Evolutionary conservation across 1,140 invertebrate species (phyloP).

Genomic region (Trichonephila clavipes): DNA sequence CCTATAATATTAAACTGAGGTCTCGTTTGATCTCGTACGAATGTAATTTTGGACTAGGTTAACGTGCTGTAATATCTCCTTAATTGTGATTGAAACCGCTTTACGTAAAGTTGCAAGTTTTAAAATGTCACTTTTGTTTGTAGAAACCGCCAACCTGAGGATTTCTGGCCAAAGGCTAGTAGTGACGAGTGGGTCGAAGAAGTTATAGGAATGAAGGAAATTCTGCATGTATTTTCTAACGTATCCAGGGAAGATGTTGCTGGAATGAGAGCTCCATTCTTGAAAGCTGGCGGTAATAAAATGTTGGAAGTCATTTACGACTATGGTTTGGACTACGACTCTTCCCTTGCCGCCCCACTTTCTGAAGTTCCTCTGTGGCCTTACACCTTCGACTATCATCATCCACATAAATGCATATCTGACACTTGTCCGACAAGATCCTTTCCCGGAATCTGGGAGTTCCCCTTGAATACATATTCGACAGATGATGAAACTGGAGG

Average conservation of each 20-base stretch:
- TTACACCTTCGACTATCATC: constrained; percentile 94
- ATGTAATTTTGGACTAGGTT: no score
- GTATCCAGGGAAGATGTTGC: constrained; percentile 87
- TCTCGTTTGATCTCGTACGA: no score
- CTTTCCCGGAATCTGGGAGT: constrained; percentile 95
- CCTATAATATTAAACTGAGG: no score
- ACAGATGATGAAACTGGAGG: constrained; percentile 93
- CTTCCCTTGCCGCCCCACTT: constrained; percentile 92
- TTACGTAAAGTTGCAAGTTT: no score
- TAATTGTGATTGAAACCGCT: no score
- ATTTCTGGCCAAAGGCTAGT: constrained; percentile 83
- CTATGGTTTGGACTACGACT: constrained; percentile 95
- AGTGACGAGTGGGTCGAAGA: constrained; percentile 82
- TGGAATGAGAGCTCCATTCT: constrained; percentile 82
- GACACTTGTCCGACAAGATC: constrained; percentile 92
- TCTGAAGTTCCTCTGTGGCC: constrained; percentile 93
- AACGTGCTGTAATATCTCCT: no score
- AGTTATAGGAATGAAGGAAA: constrained; percentile 83
- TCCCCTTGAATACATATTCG: constrained; percentile 94
- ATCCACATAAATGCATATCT: constrained; percentile 94
- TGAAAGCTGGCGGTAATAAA: constrained; percentile 78
- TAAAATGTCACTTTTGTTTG: not conserved
- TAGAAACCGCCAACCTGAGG: constrained; percentile 76
- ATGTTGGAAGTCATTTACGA: constrained; percentile 82
- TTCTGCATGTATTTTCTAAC: constrained; percentile 83